A percentile compares a stretch with the other conserved stretches of the same genome.
Conservation (phyloP, 2,797 vertebrate genomes). For the Pempheris klunzingeri region DNA sequence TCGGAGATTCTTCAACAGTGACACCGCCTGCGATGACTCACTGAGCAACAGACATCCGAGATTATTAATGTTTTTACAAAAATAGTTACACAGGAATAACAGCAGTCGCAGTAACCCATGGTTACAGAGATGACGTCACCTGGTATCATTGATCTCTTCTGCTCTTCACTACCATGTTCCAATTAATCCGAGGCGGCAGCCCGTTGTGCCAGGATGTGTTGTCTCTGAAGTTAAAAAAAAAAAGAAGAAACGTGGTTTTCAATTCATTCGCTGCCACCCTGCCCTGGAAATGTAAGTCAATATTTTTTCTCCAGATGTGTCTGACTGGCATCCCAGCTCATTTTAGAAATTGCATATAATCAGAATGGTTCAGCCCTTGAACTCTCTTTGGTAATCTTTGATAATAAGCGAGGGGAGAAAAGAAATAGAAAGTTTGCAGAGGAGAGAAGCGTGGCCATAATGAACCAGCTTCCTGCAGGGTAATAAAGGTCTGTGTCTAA, state of each 20-base stretch:
- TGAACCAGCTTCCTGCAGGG: conserved; percentile 76
- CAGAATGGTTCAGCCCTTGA: conserved; percentile 60
- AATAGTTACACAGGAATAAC: conserved; percentile 80
- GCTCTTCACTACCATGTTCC: conserved; percentile 52
- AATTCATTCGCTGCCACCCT: conserved; percentile 44
- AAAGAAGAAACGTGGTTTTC: conserved; percentile 23
- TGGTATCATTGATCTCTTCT: conserved; percentile 64
- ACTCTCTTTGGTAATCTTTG: conserved; percentile 75
- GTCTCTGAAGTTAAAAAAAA: conserved; percentile 13
- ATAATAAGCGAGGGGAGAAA: conserved; percentile 66
- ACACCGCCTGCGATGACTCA: conserved; percentile 81
- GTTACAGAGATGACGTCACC: conserved; percentile 74
- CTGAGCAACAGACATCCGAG: conserved; percentile 77
- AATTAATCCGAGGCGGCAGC: conserved; percentile 58
- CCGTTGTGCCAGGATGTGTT: conserved; percentile 39
- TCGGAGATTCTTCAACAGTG: conserved; percentile 72
- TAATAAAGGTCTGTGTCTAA: conserved; percentile 82
- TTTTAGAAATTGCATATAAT: conserved; percentile 73
- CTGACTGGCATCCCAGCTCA: conserved; percentile 56
- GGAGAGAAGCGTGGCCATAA: conserved; percentile 67
- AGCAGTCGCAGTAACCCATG: conserved; percentile 77
- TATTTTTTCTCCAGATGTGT: conserved; percentile 59
- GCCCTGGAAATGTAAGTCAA: conserved; percentile 27
- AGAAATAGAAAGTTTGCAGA: conserved; percentile 74
- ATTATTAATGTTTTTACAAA: conserved; percentile 83